Percentiles rank a stretch among this genome's conserved stretches.
These are phyloP conservation scores for Acanthopleura granulata DNA, from an alignment of 2,888 invertebrate species.

Conservation along the genomic window DNA sequence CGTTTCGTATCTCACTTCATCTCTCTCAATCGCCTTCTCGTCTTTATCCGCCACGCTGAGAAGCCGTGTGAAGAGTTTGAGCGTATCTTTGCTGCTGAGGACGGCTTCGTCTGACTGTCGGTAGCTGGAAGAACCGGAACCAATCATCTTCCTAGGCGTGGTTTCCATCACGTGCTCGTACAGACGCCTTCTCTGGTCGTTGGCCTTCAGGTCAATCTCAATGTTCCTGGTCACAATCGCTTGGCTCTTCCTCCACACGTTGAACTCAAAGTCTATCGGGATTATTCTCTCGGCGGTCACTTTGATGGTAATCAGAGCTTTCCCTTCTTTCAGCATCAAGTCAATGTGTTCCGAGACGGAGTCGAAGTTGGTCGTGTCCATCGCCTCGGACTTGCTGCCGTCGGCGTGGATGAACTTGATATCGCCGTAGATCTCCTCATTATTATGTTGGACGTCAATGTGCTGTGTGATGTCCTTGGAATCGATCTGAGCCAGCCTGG, in stretches of 20 bases:
- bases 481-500: constrained; percentile 51
- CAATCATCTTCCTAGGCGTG: constrained; percentile 27
- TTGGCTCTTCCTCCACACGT: constrained; percentile 67
- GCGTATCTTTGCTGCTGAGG: constrained; percentile 61
- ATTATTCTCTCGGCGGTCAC: constrained; percentile 66
- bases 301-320: constrained; percentile 60
- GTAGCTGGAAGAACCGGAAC: constrained; percentile 1
- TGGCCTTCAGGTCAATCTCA: constrained; percentile 66
- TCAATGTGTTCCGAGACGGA: constrained; percentile 59
- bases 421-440: constrained; percentile 60
- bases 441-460: constrained; percentile 58
- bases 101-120: constrained; percentile 42
- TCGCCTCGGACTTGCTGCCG: constrained; percentile 33
- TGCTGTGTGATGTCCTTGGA: constrained; percentile 54
- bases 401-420: constrained; percentile 56
- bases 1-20: constrained; percentile 14
- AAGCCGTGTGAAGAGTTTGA: constrained; percentile 65
- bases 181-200: constrained; percentile 60
- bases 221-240: constrained; percentile 66
- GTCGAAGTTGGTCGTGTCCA: constrained; percentile 56
- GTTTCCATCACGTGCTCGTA: constrained; percentile 61
- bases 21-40: constrained; percentile 37
- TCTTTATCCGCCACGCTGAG: constrained; percentile 63
- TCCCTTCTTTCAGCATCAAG: constrained; percentile 53
- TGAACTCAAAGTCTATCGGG: constrained; percentile 63